These are phyloP conservation scores for Drosophila elegans DNA, from an alignment of 1,140 invertebrate species.

Conservation along the genomic window DNA sequence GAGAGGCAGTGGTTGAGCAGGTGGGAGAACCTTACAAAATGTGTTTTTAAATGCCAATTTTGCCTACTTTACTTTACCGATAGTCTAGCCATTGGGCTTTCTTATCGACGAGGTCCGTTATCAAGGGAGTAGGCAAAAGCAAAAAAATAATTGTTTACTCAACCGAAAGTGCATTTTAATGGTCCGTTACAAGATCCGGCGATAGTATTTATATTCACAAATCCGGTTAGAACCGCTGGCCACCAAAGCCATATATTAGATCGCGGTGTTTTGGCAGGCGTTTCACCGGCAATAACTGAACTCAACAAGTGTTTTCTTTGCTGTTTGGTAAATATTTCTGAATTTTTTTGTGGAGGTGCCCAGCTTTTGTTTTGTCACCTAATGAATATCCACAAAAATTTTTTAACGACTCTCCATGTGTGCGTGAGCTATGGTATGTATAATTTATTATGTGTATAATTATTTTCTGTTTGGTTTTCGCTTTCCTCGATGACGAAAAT, in stretches of 20 bases:
- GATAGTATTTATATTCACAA: conserved; percentile 8
- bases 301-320: conserved; percentile 29
- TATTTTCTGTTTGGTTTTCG: conserved; percentile 11
- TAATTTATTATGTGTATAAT: neutral
- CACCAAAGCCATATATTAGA: conserved; percentile 14
- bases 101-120: conserved; percentile 20
- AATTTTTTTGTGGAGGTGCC: conserved; percentile 3
- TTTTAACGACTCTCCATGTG: conserved; percentile 19
- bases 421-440: conserved; percentile 2
- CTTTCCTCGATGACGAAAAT: conserved; percentile 53
- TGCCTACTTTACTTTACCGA: conserved; percentile 59
- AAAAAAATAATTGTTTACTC: conserved; percentile 10
- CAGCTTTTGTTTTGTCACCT: conserved; percentile 26
- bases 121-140: conserved; percentile 1
- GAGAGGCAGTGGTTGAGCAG: conserved; percentile 1
- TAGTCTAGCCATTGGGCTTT: conserved; percentile 39
- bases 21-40: conserved; percentile 43
- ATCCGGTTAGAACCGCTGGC: conserved; percentile 29
- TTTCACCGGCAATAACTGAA: conserved; percentile 6
- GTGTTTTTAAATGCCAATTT: conserved; percentile 52
- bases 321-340: conserved; percentile 13
- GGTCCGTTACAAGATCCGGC: conserved; percentile 33
- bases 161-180: conserved; percentile 41
- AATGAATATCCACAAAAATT: conserved; percentile 36
- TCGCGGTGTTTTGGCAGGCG: conserved; percentile 6